Evolutionary conservation across 2,888 invertebrate species (phyloP), one percentile per base, ranked within the genome.

Genomic region (Bhutanitis thaidina): DNA sequence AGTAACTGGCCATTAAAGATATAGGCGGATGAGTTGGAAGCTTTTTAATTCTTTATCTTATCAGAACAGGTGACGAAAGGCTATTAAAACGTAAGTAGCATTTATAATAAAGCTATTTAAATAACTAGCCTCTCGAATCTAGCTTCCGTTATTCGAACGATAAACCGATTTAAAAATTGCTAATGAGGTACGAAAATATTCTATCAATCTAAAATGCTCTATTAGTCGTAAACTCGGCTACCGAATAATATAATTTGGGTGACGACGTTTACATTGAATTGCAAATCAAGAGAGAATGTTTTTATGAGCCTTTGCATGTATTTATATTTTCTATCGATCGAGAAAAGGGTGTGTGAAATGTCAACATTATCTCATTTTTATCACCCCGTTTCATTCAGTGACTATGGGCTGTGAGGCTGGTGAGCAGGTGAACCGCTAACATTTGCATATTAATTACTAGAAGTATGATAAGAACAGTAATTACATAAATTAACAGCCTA

Each of bases 61-160:
- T 44, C 50, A 34, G 15, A 39, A 40, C 50, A 51, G 50, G 50
- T 51, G 50, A 51, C 36, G 20, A 44, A 44, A 49, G 44, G 12
- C 27, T 9, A 30, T 36, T 51, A 29, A 20, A 30, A 45, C 13
- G 16, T 27, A 7, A 41, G 12, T 36, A 36, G 41, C 40, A 48
- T 48, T 41, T 41, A 35, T 48, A 40, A 48, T 36, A 16, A 12
- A 16, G 35, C 35, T 30, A 36, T 51, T 51, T 51, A 30, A 45
- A 39, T 41, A 45, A 27, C 13, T 25, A 44, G 41, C 41, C 36
- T 27, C 27, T 36, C 27, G 35, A 10, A 7, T 44, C 12, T 39
- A 16, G 40, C 39, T 44, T 29, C 44, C 39, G 44, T 35, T 50
- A 39, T 15, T 39, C 44, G 39, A 34, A 9, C 25, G 40, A 35